Conservation (phyloP, 1,140 invertebrate species). For the Chelonus insularis region DNA sequence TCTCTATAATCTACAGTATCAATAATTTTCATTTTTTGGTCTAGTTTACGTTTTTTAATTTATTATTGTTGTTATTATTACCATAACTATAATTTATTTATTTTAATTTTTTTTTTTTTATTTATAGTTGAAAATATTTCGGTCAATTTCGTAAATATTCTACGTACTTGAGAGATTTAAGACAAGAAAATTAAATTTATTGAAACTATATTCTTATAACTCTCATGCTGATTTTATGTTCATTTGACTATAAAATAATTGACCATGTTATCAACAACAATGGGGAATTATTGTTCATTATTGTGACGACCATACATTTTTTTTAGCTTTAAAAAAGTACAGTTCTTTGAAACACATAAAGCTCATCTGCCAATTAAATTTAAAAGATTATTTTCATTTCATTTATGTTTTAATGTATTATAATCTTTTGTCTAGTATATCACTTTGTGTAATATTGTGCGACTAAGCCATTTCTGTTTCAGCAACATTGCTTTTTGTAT, state of each 20-base stretch:
- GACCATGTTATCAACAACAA: too few relatives aligned
- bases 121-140: too few relatives aligned
- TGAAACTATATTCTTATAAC: too few relatives aligned
- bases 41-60: constrained; percentile 17
- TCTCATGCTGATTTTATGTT: too few relatives aligned
- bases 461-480: not conserved
- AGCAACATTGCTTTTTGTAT: constrained; percentile 1
- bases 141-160: too few relatives aligned
- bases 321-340: not conserved
- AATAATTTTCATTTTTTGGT: constrained; percentile 8
- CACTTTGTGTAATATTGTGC: not conserved
- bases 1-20: constrained; percentile 1
- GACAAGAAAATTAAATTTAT: too few relatives aligned
- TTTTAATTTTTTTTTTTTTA: constrained; percentile 2
- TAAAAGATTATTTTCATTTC: constrained; percentile 17
- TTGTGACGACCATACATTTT: not conserved
- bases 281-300: constrained; percentile 20
- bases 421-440: not conserved
- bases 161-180: too few relatives aligned
- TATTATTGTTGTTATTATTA: too few relatives aligned
- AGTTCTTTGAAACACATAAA: constrained; percentile 31
- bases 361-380: constrained; percentile 34
- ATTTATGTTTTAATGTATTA: not conserved
- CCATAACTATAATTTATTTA: too few relatives aligned
- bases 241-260: too few relatives aligned